phyloP scores from a whole-genome alignment of 2,797 vertebrate species.

The Diplodus sargus region DNA sequence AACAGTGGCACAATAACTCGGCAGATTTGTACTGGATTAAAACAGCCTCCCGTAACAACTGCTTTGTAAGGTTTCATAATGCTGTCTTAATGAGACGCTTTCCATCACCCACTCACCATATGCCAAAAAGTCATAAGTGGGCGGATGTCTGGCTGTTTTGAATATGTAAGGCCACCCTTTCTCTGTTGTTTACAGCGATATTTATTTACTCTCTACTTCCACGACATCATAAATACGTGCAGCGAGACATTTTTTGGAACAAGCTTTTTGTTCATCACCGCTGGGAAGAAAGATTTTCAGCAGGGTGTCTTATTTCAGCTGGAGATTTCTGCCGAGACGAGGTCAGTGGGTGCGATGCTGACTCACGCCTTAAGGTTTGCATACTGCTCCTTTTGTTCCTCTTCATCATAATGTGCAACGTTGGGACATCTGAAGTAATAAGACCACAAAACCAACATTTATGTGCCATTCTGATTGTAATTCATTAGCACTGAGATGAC shows the following conservation, averaged over 20 bases:
- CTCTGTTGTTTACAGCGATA: slow-evolving; percentile 26
- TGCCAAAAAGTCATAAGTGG: slow-evolving; percentile 67
- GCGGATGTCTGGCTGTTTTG: slow-evolving; percentile 69
- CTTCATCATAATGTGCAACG: slow-evolving; percentile 19
- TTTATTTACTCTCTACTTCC: slow-evolving; percentile 31
- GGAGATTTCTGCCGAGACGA: slow-evolving; percentile 13
- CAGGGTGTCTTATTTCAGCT: slow-evolving; percentile 17
- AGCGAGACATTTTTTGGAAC: slow-evolving; percentile 3
- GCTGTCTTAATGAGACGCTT: slow-evolving; percentile 71
- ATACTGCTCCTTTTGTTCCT: slow-evolving; percentile 1
- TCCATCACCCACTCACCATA: slow-evolving; percentile 77
- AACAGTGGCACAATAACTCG: background rate
- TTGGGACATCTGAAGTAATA: background rate
- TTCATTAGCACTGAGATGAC: background rate
- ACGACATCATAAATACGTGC: slow-evolving; percentile 16
- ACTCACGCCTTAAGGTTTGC: slow-evolving; percentile 11
- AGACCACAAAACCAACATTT: background rate
- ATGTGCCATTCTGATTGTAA: background rate
- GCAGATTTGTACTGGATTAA: slow-evolving; percentile 36
- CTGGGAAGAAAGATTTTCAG: background rate
- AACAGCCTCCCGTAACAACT: slow-evolving; percentile 41
- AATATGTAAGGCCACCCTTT: slow-evolving; percentile 42
- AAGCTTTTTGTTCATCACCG: slow-evolving; percentile 1
- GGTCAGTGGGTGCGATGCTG: background rate
- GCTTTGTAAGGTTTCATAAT: slow-evolving; percentile 59